Evolutionary conservation across 2,797 vertebrate genomes (phyloP).

Genomic region (Mycteria americana): DNA sequence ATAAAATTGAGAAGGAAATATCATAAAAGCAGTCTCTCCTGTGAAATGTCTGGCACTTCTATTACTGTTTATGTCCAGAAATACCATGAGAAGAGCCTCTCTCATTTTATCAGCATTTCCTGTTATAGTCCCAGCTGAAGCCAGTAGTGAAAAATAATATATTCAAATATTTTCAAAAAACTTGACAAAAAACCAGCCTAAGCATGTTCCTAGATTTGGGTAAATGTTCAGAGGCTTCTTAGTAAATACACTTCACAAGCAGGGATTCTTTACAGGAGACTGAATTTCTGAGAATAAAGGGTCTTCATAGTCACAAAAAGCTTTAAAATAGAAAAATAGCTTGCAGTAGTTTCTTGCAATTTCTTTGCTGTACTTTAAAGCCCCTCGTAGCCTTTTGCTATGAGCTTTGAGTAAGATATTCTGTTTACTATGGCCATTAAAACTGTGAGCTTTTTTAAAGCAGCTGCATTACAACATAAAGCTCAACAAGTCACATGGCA

Average conservation of each 20-base stretch:
- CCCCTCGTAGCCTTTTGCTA: not conserved
- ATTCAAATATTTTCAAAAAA: not conserved
- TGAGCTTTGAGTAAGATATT: not conserved
- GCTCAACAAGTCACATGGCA: not conserved
- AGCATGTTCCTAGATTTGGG: not conserved
- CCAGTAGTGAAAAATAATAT: not conserved
- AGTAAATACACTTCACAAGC: not conserved
- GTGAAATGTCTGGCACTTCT: not conserved
- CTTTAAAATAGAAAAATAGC: not conserved
- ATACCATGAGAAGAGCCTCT: not conserved
- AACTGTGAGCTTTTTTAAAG: not conserved
- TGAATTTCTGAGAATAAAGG: not conserved
- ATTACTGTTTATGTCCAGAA: not conserved
- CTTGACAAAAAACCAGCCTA: not conserved
- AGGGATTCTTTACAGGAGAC: not conserved
- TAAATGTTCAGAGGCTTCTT: not conserved
- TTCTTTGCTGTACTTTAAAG: not conserved
- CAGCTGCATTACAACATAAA: not conserved
- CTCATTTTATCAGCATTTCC: not conserved
- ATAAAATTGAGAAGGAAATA: not conserved
- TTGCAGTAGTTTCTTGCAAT: not conserved
- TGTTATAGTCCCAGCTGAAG: not conserved
- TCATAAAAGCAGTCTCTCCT: not conserved
- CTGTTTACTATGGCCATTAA: not conserved
- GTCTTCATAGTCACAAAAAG: not conserved